Evolutionary conservation across 2,888 invertebrate species (phyloP).

Genomic region (Atethmia centrago): DNA sequence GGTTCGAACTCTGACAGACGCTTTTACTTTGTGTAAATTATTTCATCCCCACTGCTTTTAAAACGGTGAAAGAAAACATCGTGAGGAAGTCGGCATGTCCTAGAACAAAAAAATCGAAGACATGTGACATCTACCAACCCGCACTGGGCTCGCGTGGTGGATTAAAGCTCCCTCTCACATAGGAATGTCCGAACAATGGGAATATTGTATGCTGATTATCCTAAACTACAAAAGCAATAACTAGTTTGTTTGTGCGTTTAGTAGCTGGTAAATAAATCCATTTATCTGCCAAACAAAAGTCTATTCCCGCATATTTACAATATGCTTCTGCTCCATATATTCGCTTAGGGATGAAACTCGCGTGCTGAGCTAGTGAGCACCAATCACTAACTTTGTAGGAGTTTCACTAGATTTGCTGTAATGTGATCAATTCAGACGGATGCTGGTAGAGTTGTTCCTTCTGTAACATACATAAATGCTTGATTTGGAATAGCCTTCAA

Average conservation of each 20-base stretch:
- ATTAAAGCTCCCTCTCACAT: too few relatives aligned
- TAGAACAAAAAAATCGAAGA: too few relatives aligned
- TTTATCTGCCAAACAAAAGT: background rate
- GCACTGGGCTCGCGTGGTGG: too few relatives aligned
- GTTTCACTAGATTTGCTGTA: constrained; percentile 19
- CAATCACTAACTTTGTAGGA: constrained; percentile 24
- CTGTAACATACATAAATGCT: background rate
- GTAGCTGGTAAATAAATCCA: background rate
- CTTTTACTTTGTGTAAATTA: too few relatives aligned
- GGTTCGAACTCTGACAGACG: too few relatives aligned
- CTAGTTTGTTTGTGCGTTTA: background rate
- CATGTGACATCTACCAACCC: too few relatives aligned
- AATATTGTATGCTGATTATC: too few relatives aligned
- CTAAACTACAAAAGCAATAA: background rate
- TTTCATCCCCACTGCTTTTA: too few relatives aligned
- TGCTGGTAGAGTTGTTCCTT: background rate
- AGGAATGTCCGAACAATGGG: too few relatives aligned
- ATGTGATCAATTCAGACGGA: constrained; percentile 22
- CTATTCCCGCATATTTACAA: background rate
- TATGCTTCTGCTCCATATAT: constrained; percentile 13
- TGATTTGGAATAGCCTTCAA: background rate
- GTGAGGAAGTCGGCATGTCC: too few relatives aligned
- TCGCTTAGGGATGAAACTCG: background rate
- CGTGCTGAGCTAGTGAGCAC: constrained; percentile 8
- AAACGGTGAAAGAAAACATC: too few relatives aligned